Conservation (phyloP, 2,797 vertebrate species). For the Fistularia commersonii region DNA sequence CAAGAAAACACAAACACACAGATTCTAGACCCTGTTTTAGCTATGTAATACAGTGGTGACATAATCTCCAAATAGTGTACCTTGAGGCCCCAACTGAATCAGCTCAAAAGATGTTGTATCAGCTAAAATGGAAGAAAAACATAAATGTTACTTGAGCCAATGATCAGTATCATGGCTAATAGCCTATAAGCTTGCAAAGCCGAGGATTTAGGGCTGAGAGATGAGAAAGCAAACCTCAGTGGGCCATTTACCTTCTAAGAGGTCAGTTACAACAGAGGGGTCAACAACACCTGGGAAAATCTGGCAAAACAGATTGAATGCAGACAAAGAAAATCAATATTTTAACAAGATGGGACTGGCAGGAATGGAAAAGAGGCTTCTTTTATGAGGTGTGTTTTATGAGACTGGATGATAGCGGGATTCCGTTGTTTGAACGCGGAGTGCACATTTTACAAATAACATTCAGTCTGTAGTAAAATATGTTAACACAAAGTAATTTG, state of each 20-base stretch:
- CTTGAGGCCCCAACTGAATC: conserved; percentile 91
- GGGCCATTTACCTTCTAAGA: conserved; percentile 83
- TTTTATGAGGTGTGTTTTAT: conserved; percentile 12
- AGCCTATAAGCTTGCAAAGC: conserved; percentile 50
- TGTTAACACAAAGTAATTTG: neutral
- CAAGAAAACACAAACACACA: conserved; percentile 14
- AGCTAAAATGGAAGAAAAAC: conserved; percentile 73
- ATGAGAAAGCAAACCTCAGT: conserved; percentile 56
- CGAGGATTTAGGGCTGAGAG: conserved; percentile 46
- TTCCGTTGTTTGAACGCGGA: neutral
- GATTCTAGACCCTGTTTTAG: conserved; percentile 30
- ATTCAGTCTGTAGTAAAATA: neutral
- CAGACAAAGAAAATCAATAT: conserved; percentile 55
- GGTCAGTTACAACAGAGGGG: conserved; percentile 86
- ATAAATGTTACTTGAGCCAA: conserved; percentile 55
- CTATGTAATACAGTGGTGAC: conserved; percentile 35
- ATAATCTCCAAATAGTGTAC: conserved; percentile 71
- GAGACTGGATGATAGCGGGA: neutral
- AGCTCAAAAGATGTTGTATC: conserved; percentile 91
- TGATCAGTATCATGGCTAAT: conserved; percentile 55
- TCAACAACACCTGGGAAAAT: conserved; percentile 82
- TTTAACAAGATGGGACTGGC: conserved; percentile 43
- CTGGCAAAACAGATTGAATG: conserved; percentile 67
- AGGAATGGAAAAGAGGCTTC: conserved; percentile 6
- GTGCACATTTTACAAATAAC: neutral